Evolutionary conservation across 2,888 invertebrate genomes (phyloP).

Genomic region (Bombylius major): DNA sequence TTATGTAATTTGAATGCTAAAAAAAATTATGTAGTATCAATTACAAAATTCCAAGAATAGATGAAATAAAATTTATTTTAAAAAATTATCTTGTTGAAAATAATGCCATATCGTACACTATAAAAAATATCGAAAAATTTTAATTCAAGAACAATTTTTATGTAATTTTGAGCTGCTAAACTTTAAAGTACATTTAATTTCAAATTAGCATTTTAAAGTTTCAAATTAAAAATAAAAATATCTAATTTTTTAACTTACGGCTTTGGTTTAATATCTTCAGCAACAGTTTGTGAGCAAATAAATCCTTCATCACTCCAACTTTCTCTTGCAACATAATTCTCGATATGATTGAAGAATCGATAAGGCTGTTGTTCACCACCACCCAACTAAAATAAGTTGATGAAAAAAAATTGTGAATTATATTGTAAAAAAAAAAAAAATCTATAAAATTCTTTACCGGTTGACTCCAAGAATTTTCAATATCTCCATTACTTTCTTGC

Average conservation of each 20-base stretch:
- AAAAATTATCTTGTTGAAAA: too few relatives aligned
- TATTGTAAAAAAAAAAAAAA: neutral
- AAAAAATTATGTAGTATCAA: too few relatives aligned
- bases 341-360: constrained; percentile 17
- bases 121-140: too few relatives aligned
- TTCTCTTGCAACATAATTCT: constrained; percentile 19
- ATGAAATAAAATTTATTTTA: too few relatives aligned
- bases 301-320: constrained; percentile 28
- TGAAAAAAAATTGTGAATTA: neutral
- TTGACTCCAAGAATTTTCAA: constrained; percentile 57
- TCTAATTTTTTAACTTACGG: neutral
- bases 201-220: too few relatives aligned
- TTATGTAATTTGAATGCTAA: too few relatives aligned
- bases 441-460: constrained; percentile 37
- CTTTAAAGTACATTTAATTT: too few relatives aligned
- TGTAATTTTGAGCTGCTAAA: too few relatives aligned
- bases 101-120: too few relatives aligned
- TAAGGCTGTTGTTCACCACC: neutral
- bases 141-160: too few relatives aligned
- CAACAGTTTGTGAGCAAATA: constrained; percentile 25
- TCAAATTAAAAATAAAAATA: too few relatives aligned
- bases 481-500: constrained; percentile 73
- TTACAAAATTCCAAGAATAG: too few relatives aligned
- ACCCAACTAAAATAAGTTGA: neutral
- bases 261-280: neutral